phyloP scores from a whole-genome alignment of 2,888 invertebrate genomes.

The Lysandra bellargus region DNA sequence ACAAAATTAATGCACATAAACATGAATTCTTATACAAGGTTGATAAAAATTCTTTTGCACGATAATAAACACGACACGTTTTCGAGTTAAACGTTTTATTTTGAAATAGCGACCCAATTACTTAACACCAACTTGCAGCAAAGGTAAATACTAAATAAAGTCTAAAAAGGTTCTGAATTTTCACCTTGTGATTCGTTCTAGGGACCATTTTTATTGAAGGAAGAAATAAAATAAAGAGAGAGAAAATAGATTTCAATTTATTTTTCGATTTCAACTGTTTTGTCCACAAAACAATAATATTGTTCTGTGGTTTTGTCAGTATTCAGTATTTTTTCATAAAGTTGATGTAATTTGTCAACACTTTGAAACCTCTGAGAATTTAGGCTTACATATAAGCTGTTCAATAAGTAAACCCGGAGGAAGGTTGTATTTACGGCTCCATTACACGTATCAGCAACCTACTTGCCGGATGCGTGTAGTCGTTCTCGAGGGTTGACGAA shows the following conservation, averaged over 20 bases:
- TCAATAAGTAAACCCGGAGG: background rate
- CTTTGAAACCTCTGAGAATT: background rate
- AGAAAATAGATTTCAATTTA: too few relatives aligned
- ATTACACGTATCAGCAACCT: slow-evolving; percentile 23
- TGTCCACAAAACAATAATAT: too few relatives aligned
- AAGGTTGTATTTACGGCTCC: background rate
- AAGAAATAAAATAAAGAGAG: too few relatives aligned
- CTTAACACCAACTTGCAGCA: background rate
- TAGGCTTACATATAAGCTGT: background rate
- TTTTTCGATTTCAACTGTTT: too few relatives aligned
- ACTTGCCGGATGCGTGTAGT: slow-evolving; percentile 53
- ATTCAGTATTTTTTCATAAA: too few relatives aligned
- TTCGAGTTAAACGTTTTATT: background rate
- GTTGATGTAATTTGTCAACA: background rate
- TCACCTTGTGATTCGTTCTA: too few relatives aligned
- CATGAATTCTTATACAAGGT: slow-evolving; percentile 17
- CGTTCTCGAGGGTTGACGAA: slow-evolving; percentile 26
- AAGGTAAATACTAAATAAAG: background rate
- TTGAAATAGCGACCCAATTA: background rate
- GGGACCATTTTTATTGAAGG: too few relatives aligned
- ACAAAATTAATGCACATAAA: slow-evolving; percentile 12
- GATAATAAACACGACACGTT: slow-evolving; percentile 6
- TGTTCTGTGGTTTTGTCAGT: too few relatives aligned
- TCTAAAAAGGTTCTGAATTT: too few relatives aligned
- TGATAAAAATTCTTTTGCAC: slow-evolving; percentile 11